Conservation (phyloP, 2,888 invertebrate genomes). For the Drosophila neutralis region DNA sequence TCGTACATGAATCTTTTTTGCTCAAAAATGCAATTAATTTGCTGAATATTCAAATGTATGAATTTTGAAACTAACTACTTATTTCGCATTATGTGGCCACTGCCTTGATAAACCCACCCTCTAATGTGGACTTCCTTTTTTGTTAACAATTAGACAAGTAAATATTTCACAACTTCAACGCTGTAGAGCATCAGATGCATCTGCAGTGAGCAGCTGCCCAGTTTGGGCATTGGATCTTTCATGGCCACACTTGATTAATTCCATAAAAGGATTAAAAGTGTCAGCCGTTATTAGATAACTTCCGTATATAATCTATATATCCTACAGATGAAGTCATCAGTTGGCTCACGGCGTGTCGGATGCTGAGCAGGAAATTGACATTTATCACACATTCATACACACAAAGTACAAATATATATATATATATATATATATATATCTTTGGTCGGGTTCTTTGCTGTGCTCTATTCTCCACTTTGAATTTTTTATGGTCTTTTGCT, state of each 20-base stretch:
- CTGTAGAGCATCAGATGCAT: conserved; percentile 23
- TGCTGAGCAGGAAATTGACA: conserved; percentile 82
- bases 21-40: neutral
- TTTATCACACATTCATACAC: conserved; percentile 72
- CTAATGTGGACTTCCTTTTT: neutral
- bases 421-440: neutral
- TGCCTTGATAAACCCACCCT: neutral
- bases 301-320: conserved; percentile 68
- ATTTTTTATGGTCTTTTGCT: conserved; percentile 36
- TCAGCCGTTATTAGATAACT: conserved; percentile 68
- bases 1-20: neutral
- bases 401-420: neutral
- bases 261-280: conserved; percentile 75
- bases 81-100: neutral
- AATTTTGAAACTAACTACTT: neutral
- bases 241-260: conserved; percentile 80
- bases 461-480: conserved; percentile 27
- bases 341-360: conserved; percentile 66
- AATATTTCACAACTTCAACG: neutral
- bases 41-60: neutral
- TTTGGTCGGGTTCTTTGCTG: conserved; percentile 16
- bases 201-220: conserved; percentile 49
- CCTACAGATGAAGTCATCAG: conserved; percentile 68
- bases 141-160: conserved; percentile 14
- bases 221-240: conserved; percentile 43